A percentile compares a stretch with the other conserved stretches of the same genome.
Conservation (phyloP, 2,797 vertebrate species). For the Ctenosaura bakeri region DNA sequence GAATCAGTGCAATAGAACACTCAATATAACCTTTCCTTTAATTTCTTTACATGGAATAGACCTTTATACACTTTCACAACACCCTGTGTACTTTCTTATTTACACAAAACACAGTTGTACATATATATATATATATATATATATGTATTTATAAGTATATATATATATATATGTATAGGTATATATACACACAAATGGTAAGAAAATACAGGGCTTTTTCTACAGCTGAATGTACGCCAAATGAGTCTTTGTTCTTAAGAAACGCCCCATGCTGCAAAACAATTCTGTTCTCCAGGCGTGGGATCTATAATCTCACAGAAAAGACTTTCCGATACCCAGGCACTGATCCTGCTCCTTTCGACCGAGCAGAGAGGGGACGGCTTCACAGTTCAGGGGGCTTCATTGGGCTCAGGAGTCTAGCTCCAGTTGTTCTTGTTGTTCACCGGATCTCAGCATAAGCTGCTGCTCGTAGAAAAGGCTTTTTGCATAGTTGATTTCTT, state of each 20-base stretch:
- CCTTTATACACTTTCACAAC: constrained; percentile 69
- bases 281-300: not conserved
- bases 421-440: constrained; percentile 89
- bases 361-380: not conserved
- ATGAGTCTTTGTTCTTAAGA: constrained; percentile 54
- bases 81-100: constrained; percentile 69
- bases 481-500: constrained; percentile 99
- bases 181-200: constrained; percentile 81
- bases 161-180: not conserved
- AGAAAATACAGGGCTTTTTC: constrained; percentile 83
- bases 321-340: not conserved
- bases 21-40: constrained; percentile 68
- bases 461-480: constrained; percentile 99
- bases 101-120: constrained; percentile 81
- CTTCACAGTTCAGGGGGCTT: not conserved
- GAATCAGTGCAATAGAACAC: constrained; percentile 72
- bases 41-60: constrained; percentile 78
- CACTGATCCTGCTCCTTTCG: not conserved
- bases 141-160: not conserved
- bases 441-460: constrained; percentile 91
- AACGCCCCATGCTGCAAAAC: constrained; percentile 35
- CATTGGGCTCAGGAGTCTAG: constrained; percentile 86
- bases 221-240: constrained; percentile 68
- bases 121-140: constrained; percentile 64
- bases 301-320: not conserved